Evolutionary conservation across 2,797 vertebrate species (phyloP).

Genomic region (Furcifer pardalis): DNA sequence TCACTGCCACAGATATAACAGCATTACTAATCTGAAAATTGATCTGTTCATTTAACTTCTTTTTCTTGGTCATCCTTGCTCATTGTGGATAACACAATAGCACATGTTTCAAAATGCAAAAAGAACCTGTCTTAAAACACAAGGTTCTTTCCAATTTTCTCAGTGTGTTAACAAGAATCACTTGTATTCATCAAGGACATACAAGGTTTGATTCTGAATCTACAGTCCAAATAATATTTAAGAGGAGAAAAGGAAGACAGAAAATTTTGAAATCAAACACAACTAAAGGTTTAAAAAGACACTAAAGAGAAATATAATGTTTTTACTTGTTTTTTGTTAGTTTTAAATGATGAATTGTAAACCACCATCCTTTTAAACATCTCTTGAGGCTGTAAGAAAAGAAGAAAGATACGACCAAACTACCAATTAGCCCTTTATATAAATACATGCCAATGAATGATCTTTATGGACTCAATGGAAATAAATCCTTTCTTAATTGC

Average conservation of each 20-base stretch:
- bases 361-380: constrained; percentile 99
- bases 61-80: background rate
- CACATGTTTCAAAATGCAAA: rapidly evolving
- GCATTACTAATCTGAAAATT: background rate
- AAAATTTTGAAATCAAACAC: constrained; percentile 31
- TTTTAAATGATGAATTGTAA: constrained; percentile 95
- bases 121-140: background rate
- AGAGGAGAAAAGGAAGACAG: constrained; percentile 32
- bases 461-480: background rate
- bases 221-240: constrained; percentile 19
- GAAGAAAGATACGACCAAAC: constrained; percentile 62
- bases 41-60: background rate
- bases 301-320: constrained; percentile 44
- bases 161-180: constrained; percentile 20
- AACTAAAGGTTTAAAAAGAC: constrained; percentile 47
- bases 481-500: background rate
- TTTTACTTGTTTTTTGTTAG: constrained; percentile 92
- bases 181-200: constrained; percentile 18
- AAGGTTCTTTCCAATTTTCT: constrained; percentile 3
- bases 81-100: constrained; percentile 3
- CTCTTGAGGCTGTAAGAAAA: constrained; percentile 91
- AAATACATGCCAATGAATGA: constrained; percentile 10
- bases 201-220: constrained; percentile 12
- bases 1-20: background rate
- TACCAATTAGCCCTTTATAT: constrained; percentile 46